Percentiles rank a stretch among this genome's conserved stretches.
Conservation (phyloP, 1,140 invertebrate genomes). For the Procambarus clarkii region DNA sequence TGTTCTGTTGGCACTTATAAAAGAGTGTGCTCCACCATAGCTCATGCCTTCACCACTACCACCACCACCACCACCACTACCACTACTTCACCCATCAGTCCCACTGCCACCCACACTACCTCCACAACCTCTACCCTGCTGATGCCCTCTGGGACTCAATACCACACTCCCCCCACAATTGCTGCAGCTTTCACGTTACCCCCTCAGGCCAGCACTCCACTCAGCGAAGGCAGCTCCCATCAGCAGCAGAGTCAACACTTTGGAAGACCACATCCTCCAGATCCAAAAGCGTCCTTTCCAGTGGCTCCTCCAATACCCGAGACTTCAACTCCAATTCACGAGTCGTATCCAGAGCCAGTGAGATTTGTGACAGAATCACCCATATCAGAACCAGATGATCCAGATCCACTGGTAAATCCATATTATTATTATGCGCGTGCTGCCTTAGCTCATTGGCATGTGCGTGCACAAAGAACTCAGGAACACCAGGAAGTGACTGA, state of each 20-base stretch:
- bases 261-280: slow-evolving; percentile 13
- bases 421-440: slow-evolving; percentile 71
- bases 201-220: slow-evolving; percentile 64
- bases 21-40: slow-evolving; percentile 41
- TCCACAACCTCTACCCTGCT: slow-evolving; percentile 38
- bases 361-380: slow-evolving; percentile 65
- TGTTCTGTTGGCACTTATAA: slow-evolving; percentile 38
- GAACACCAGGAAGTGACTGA: slow-evolving; percentile 24
- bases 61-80: slow-evolving; percentile 28
- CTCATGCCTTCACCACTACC: slow-evolving; percentile 57
- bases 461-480: slow-evolving; percentile 59
- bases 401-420: slow-evolving; percentile 65
- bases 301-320: slow-evolving; percentile 47
- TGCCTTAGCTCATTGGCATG: slow-evolving; percentile 68
- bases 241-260: background rate
- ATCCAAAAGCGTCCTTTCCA: slow-evolving; percentile 14
- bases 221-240: slow-evolving; percentile 52
- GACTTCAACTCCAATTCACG: slow-evolving; percentile 60
- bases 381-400: slow-evolving; percentile 64
- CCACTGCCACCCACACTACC: slow-evolving; percentile 38
- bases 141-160: slow-evolving; percentile 39
- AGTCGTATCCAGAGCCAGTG: slow-evolving; percentile 58
- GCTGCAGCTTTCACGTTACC: slow-evolving; percentile 60
- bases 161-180: slow-evolving; percentile 36
- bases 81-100: slow-evolving; percentile 30